These are phyloP conservation scores for Muntiacus reevesi DNA, from an alignment of 2,113 vertebrate species.

Conservation along the genomic window DNA sequence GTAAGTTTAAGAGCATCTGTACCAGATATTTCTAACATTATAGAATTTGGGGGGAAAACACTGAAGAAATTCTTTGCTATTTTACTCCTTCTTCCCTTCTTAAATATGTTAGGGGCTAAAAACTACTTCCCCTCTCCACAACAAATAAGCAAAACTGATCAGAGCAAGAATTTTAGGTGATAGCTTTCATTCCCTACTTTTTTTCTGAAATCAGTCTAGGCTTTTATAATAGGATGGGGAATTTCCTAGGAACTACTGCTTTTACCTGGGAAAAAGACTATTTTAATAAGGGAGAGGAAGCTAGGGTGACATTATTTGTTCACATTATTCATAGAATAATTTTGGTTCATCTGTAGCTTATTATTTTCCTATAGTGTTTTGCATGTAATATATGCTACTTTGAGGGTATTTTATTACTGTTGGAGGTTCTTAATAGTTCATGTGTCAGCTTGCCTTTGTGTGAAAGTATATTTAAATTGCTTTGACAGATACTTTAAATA, in stretches of 20 bases:
- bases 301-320: constrained; percentile 33
- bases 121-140: not conserved
- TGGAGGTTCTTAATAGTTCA: constrained; percentile 12
- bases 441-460: constrained; percentile 33
- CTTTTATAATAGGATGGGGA: not conserved
- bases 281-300: not conserved
- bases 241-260: not conserved
- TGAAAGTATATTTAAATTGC: constrained; percentile 47
- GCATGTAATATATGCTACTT: not conserved
- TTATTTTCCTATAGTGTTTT: not conserved
- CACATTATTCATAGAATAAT: constrained; percentile 29
- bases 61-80: constrained; percentile 25
- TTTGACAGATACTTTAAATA: constrained; percentile 37
- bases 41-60: not conserved
- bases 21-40: not conserved
- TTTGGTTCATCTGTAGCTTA: not conserved
- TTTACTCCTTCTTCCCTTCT: constrained; percentile 26
- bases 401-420: not conserved
- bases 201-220: constrained; percentile 19
- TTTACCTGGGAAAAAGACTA: not conserved
- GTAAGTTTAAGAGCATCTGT: constrained; percentile 35
- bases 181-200: constrained; percentile 22
- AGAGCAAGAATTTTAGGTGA: constrained; percentile 24
- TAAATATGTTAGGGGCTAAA: not conserved
- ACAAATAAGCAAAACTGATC: constrained; percentile 12